A percentile compares a stretch with the other conserved stretches of the same genome.
phyloP scores from a whole-genome alignment of 2,113 vertebrate genomes.

The Pholis gunnellus region DNA sequence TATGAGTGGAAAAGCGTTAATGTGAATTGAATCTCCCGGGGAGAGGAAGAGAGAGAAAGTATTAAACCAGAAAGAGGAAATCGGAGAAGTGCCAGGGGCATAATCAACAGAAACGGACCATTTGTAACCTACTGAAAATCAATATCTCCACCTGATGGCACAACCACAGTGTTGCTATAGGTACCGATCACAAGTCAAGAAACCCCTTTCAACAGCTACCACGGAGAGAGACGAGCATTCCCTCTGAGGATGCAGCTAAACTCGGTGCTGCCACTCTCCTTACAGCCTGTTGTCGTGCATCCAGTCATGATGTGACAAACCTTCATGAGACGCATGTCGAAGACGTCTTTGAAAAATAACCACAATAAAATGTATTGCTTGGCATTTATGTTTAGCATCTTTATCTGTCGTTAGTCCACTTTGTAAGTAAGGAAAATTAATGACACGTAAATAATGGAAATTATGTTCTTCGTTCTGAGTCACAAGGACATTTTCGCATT shows the following conservation, averaged over 20 bases:
- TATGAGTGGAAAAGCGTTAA: neutral
- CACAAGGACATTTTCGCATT: conserved; percentile 10
- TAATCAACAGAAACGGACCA: conserved; percentile 26
- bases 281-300: neutral
- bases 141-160: conserved; percentile 38
- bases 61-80: neutral
- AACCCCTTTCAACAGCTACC: neutral
- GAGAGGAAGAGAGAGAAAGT: neutral
- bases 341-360: too few relatives aligned
- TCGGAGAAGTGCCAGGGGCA: neutral
- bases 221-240: conserved; percentile 25
- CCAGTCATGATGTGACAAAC: neutral
- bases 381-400: conserved; percentile 34
- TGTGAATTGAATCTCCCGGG: neutral
- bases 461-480: neutral
- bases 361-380: neutral
- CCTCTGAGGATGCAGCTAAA: conserved; percentile 12
- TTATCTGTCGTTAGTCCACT: conserved; percentile 5
- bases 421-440: neutral
- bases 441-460: neutral
- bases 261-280: neutral
- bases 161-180: conserved; percentile 19
- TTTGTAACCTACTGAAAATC: conserved; percentile 28
- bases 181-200: conserved; percentile 27
- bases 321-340: neutral